A percentile compares a stretch with the other conserved stretches of the same genome.
These are phyloP conservation scores for Castor canadensis DNA, from an alignment of 2,113 vertebrate species.

Conservation along the genomic window DNA sequence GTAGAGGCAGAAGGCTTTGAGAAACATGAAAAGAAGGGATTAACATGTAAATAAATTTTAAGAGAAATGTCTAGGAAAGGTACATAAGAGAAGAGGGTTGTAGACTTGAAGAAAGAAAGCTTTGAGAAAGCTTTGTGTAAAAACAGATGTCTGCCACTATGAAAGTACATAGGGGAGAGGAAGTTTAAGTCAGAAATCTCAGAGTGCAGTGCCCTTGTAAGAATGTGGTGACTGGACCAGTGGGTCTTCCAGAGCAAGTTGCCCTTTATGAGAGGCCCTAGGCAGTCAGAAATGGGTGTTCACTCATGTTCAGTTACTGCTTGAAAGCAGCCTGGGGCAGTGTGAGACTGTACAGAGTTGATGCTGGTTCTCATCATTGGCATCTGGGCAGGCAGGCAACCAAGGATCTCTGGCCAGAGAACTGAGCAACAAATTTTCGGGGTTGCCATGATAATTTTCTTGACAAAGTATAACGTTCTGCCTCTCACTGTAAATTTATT, in stretches of 20 bases:
- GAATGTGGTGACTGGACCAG: not conserved
- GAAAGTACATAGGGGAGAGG: too few species aligned
- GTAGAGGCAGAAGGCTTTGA: not conserved
- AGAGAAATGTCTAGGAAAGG: not conserved
- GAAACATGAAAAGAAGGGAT: not conserved
- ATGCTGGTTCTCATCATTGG: not conserved
- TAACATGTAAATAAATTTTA: not conserved
- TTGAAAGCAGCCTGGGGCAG: not conserved
- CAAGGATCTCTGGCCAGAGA: not conserved
- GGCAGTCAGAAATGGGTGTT: too few species aligned
- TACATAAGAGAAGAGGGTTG: too few species aligned
- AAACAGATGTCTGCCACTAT: not conserved
- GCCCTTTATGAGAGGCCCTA: not conserved
- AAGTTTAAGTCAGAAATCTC: not conserved
- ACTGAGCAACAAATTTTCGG: not conserved
- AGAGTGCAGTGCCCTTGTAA: not conserved
- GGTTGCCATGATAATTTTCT: not conserved
- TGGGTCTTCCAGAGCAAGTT: not conserved
- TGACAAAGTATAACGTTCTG: not conserved
- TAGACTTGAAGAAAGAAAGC: not conserved
- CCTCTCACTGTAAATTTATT: not conserved
- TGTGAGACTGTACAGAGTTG: not conserved
- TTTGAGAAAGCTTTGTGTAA: not conserved
- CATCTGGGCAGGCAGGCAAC: not conserved
- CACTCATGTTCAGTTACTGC: not conserved